Base-by-base conservation (phyloP, 2,113 vertebrate species). In the Poicephalus gulielmi region DNA sequence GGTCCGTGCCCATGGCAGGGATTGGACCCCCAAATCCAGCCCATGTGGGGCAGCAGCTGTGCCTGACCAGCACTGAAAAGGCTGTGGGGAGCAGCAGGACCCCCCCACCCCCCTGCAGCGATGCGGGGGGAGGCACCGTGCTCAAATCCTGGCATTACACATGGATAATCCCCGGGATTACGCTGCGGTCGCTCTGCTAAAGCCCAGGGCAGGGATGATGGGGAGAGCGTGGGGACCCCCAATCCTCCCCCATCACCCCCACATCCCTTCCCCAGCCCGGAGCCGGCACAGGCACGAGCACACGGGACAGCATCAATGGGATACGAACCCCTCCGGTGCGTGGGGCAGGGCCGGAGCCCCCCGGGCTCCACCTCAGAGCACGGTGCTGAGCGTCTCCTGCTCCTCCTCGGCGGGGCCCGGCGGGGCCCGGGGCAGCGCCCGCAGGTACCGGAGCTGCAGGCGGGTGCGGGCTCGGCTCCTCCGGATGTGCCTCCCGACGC, bases 391-490 rank as follows among this genome's bases (percentile, higher is more conserved):
- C 1, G 83, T 95, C 8, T 93, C 88, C 12, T 86, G 35, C 24
- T 76, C 47, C 5, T 80, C 17, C 4, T 55, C 19, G 35, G 52
- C 1, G 0, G 39, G 60, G 37, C 22, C 31, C 3, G 31, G 31
- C 4, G 67, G 63, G 16, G 97, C 96, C 33, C 86, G 86, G 35
- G 98, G 98, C 92, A 98, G 98, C 1, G 98, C 98, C 59, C 98
- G 97, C 80, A 98, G 97, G 92, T 99, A 98, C 66, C 97, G 97
- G 77, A 98, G 95, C 90, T 98, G 98, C 25, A 98, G 83, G 6
- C 94, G 97, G 22, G 98, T 96, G 83, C 98, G 97, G 0, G 98
- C 98, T 35, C 97, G 98, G 97, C 98, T 98, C 94, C 98, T 98
- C 57, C 97, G 90, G 67, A 99, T 98, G 4, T 97, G 98, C 25